Conservation (phyloP, 1,140 invertebrate genomes). For the Drosophila orosa region DNA sequence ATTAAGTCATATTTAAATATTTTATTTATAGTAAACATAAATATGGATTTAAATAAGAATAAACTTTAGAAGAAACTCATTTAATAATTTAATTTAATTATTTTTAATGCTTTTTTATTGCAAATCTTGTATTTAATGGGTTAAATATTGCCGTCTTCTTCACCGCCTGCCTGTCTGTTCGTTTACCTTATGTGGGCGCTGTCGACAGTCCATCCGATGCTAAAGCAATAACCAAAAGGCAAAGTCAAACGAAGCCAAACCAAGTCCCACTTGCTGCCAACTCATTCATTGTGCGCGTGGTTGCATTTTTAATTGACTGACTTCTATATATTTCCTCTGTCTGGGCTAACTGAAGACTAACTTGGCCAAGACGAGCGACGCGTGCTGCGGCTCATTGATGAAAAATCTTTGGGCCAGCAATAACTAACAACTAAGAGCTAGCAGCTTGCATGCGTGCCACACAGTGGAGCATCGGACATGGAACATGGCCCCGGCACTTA, state of each 20-base stretch:
- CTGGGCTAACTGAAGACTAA: conserved; percentile 25
- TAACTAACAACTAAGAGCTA: conserved; percentile 1
- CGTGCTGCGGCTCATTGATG: conserved; percentile 76
- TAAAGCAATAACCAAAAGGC: conserved; percentile 40
- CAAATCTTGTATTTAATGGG: conserved; percentile 4
- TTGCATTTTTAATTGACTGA: conserved; percentile 81
- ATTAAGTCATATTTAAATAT: neutral
- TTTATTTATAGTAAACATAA: neutral
- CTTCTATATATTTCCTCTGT: conserved; percentile 12
- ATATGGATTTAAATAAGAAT: neutral
- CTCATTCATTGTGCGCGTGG: conserved; percentile 76
- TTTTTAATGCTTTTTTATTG: neutral
- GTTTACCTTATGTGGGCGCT: conserved; percentile 46
- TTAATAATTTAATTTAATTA: neutral
- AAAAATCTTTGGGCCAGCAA: conserved; percentile 55
- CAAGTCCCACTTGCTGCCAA: conserved; percentile 54
- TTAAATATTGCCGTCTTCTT: conserved; percentile 57
- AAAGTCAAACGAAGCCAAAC: conserved; percentile 44
- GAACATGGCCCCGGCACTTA: conserved; percentile 24
- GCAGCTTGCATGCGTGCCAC: conserved; percentile 30
- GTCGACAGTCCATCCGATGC: conserved; percentile 31
- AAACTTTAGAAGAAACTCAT: neutral
- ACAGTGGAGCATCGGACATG: conserved; percentile 60
- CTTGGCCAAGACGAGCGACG: conserved; percentile 51
- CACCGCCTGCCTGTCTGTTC: conserved; percentile 35